Evolutionary conservation across 1,140 invertebrate genomes (phyloP).

Genomic region (Ooceraea biroi): DNA sequence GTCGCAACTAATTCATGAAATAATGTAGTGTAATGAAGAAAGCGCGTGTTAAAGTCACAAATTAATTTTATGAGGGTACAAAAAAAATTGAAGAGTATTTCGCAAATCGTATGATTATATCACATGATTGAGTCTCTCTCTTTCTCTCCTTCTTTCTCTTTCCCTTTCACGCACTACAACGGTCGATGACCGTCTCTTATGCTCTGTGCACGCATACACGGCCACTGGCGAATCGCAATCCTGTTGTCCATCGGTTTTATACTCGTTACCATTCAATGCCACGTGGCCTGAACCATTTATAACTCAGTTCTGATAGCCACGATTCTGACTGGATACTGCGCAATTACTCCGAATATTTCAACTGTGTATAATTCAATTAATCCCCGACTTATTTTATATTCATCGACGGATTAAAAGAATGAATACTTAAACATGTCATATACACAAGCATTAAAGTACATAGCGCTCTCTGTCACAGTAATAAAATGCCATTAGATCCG

Average conservation of each 20-base stretch:
- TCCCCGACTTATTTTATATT: not conserved
- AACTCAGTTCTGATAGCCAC: not conserved
- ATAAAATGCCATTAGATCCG: too few relatives aligned
- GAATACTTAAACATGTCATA: too few relatives aligned
- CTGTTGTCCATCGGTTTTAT: slow-evolving; percentile 35
- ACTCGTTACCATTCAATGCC: slow-evolving; percentile 21
- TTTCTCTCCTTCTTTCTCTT: too few relatives aligned
- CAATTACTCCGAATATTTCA: not conserved
- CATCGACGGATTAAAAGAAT: too few relatives aligned
- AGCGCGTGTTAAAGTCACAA: too few relatives aligned
- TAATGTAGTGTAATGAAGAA: too few relatives aligned
- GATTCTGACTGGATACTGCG: not conserved
- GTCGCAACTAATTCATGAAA: too few relatives aligned
- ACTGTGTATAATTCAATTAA: not conserved
- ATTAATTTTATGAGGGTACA: not conserved
- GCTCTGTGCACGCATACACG: slow-evolving; percentile 40
- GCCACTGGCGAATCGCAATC: slow-evolving; percentile 33
- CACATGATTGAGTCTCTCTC: not conserved
- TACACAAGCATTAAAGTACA: too few relatives aligned
- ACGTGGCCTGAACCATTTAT: slow-evolving; percentile 5
- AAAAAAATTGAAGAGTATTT: not conserved
- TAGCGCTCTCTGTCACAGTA: too few relatives aligned
- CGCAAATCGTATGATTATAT: not conserved
- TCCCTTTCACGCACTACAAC: not conserved
- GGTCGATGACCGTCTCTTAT: not conserved